Percentiles rank a stretch among this genome's conserved stretches.
phyloP scores from a whole-genome alignment of 2,888 invertebrate species.

The Polietes domitor region DNA sequence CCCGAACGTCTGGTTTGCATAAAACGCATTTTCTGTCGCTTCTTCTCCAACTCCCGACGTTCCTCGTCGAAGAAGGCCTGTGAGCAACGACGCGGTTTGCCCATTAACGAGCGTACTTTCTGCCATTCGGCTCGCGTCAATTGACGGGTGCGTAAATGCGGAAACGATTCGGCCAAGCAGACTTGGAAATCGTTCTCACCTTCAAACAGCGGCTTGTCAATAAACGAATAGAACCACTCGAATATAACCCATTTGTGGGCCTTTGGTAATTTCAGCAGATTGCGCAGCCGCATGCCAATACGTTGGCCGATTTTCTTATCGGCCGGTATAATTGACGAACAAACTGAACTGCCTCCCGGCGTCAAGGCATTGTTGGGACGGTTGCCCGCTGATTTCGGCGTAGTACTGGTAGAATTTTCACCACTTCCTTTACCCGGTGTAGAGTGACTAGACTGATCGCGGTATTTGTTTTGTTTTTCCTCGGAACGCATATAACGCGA shows the following conservation, averaged over 20 bases:
- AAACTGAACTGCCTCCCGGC: conserved; percentile 45
- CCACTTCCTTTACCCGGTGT: conserved; percentile 58
- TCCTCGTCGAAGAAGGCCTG: conserved; percentile 98
- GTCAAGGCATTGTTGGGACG: conserved; percentile 52
- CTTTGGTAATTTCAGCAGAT: conserved; percentile 97
- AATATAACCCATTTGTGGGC: conserved; percentile 99
- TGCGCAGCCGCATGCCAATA: conserved; percentile 93
- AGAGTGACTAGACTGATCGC: conserved; percentile 42
- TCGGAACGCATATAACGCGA: conserved; percentile 80
- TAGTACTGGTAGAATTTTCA: conserved; percentile 59
- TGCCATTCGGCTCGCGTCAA: conserved; percentile 96
- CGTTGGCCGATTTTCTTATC: conserved; percentile 94
- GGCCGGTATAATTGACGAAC: conserved; percentile 81
- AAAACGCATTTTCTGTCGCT: conserved; percentile 94
- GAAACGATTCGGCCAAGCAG: conserved; percentile 96
- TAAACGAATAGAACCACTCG: conserved; percentile 99
- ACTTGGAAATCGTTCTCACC: conserved; percentile 97
- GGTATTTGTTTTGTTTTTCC: conserved; percentile 49
- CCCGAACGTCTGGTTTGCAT: conserved; percentile 95
- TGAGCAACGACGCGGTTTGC: conserved; percentile 97
- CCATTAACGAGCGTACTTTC: conserved; percentile 96
- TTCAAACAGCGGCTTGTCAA: conserved; percentile 96
- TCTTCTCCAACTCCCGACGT: conserved; percentile 92
- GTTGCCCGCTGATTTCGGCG: conserved; percentile 66
- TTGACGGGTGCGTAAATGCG: conserved; percentile 91